Percentiles rank a stretch among this genome's conserved stretches.
These are phyloP conservation scores for Chironomus tepperi DNA, from an alignment of 1,140 invertebrate genomes.

Conservation along the genomic window DNA sequence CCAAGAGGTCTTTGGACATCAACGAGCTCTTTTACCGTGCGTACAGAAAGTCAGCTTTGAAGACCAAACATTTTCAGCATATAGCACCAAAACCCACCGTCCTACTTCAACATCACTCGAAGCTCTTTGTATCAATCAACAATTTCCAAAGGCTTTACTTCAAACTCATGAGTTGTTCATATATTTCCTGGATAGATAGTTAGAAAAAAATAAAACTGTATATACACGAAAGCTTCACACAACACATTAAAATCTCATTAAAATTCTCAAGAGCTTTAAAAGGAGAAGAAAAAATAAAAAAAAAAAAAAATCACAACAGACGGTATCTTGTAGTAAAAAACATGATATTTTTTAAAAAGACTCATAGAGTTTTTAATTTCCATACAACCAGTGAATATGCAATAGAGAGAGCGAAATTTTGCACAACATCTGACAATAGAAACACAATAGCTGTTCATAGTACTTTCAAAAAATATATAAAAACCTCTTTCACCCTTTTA, in stretches of 20 bases:
- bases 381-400: too few species aligned
- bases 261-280: conserved; percentile 16
- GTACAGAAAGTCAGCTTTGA: too few species aligned
- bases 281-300: not conserved
- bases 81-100: too few species aligned
- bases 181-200: too few species aligned
- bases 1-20: too few species aligned
- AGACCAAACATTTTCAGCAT: too few species aligned
- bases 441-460: not conserved
- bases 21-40: too few species aligned
- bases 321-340: not conserved
- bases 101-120: too few species aligned
- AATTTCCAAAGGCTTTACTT: too few species aligned
- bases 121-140: too few species aligned
- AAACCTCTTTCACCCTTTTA: not conserved
- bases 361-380: not conserved
- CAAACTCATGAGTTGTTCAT: too few species aligned
- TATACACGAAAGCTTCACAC: not conserved
- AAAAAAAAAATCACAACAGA: not conserved
- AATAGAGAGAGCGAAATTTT: not conserved
- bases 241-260: conserved; percentile 17
- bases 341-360: not conserved
- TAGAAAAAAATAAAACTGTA: too few species aligned
- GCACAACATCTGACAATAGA: conserved; percentile 3
- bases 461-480: not conserved